A percentile compares a stretch with the other conserved stretches of the same genome.
Conservation (phyloP, 2,888 invertebrate genomes). For the Periphyllus acericola region DNA sequence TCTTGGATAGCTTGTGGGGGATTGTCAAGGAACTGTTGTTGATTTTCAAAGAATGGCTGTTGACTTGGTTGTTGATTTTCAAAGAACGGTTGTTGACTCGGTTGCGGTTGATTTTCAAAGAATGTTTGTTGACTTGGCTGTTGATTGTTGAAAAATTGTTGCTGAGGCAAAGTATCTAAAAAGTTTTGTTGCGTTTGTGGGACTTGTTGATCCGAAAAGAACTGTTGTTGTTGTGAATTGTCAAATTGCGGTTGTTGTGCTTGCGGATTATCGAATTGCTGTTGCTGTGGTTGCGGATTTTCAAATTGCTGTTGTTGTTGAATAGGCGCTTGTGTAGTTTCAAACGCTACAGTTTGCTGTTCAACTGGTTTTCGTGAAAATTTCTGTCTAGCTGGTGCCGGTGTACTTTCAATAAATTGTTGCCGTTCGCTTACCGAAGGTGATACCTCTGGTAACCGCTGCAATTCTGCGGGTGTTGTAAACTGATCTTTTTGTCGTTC, state of each 20-base stretch:
- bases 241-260: conserved; percentile 43
- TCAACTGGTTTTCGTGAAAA: conserved; percentile 54
- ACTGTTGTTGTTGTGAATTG: conserved; percentile 32
- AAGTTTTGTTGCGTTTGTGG: conserved; percentile 24
- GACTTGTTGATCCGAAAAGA: conserved; percentile 49
- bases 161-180: conserved; percentile 34
- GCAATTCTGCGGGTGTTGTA: conserved; percentile 41
- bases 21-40: conserved; percentile 42
- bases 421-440: conserved; percentile 6
- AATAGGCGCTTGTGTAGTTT: conserved; percentile 49
- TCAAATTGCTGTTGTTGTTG: conserved; percentile 39
- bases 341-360: conserved; percentile 47
- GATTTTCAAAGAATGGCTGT: conserved; percentile 20
- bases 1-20: conserved; percentile 19
- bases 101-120: conserved; percentile 31
- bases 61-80: conserved; percentile 36
- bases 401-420: conserved; percentile 48
- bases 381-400: conserved; percentile 39
- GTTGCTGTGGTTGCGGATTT: conserved; percentile 7
- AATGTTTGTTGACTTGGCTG: conserved; percentile 18
- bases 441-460: conserved; percentile 27
- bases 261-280: conserved; percentile 37
- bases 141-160: conserved; percentile 36
- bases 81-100: conserved; percentile 24
- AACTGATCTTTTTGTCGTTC: conserved; percentile 38